Evolutionary conservation across 23 tunicate species (phyloP).

Genomic region (Pegea sp.): DNA sequence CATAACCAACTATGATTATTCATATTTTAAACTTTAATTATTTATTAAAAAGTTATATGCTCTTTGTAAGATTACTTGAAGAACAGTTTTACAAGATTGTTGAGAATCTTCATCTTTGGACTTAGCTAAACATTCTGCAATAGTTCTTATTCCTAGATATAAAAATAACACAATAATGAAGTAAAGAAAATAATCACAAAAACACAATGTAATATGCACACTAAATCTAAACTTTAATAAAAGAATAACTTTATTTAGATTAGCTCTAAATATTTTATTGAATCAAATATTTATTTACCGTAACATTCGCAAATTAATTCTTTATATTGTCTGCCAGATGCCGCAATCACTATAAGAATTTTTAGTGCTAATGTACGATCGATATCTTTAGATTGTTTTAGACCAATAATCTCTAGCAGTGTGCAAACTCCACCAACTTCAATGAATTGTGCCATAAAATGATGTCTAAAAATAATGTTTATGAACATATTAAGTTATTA

Average conservation of each 20-base stretch:
- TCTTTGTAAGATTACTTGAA: no score
- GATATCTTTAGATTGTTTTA: constrained; percentile 50
- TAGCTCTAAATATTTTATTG: background rate
- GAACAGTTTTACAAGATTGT: constrained; percentile 25
- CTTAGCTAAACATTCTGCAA: constrained; percentile 86
- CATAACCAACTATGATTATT: background rate
- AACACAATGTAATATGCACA: background rate
- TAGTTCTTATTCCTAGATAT: constrained; percentile 41
- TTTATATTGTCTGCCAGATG: constrained; percentile 81
- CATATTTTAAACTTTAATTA: background rate
- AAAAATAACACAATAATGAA: no score
- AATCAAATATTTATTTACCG: constrained; percentile 16
- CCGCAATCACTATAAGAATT: constrained; percentile 31
- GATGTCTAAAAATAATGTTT: constrained; percentile 15
- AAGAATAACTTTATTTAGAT: background rate
- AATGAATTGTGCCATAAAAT: constrained; percentile 73
- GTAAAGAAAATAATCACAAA: no score
- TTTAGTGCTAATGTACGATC: constrained; percentile 42
- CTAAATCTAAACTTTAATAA: background rate
- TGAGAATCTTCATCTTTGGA: constrained; percentile 55
- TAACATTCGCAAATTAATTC: constrained; percentile 87
- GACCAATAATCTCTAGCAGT: constrained; percentile 62
- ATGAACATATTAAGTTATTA: background rate
- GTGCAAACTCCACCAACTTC: constrained; percentile 97
- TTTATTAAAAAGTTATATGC: background rate